Conservation (phyloP, 2,888 invertebrate genomes). For the Eupsilia transversa region DNA sequence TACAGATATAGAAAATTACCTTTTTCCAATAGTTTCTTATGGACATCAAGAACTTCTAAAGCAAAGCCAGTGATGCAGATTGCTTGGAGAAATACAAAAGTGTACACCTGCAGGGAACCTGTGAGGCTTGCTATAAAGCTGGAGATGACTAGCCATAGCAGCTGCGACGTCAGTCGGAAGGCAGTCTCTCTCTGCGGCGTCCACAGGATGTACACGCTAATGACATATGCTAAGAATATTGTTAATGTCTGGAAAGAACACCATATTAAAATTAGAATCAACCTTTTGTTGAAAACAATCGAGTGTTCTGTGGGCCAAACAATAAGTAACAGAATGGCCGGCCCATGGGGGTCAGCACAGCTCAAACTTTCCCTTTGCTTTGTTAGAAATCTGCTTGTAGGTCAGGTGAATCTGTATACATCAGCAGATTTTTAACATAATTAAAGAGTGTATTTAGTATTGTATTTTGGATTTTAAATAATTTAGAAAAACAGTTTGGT, state of each 20-base stretch:
- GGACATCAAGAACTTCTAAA: conserved; percentile 90
- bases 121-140: conserved; percentile 94
- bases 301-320: not conserved
- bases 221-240: conserved; percentile 92
- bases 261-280: not conserved
- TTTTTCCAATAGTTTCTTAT: conserved; percentile 86
- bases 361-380: not conserved
- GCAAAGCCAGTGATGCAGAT: conserved; percentile 92
- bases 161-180: conserved; percentile 93
- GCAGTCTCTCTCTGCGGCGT: conserved; percentile 92
- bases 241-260: conserved; percentile 91
- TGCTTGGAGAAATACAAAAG: conserved; percentile 92
- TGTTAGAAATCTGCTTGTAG: no score
- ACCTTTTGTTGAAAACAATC: not conserved
- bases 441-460: not conserved
- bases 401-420: no score
- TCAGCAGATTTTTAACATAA: no score
- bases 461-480: no score
- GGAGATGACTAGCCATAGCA: conserved; percentile 94
- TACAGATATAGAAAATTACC: conserved; percentile 74
- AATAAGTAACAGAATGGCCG: no score
- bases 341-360: not conserved
- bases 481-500: not conserved
- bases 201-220: conserved; percentile 94
- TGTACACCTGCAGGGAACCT: conserved; percentile 94